Percentiles rank a stretch among this genome's conserved stretches.
Evolutionary conservation across 2,113 vertebrate species (phyloP).

Genomic region (Planiliza haematocheilus): DNA sequence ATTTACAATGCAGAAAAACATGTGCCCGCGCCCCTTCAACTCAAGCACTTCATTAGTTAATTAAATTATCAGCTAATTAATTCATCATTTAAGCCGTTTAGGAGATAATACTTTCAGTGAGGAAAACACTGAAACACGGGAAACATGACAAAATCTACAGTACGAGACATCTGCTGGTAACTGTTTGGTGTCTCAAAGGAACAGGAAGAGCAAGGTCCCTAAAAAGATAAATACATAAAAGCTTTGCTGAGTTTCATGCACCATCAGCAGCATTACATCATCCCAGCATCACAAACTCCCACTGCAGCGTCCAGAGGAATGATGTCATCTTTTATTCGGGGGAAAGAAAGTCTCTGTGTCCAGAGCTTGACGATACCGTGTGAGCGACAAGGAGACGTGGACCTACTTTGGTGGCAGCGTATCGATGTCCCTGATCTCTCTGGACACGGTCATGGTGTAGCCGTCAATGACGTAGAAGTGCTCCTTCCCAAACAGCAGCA

Average conservation of each 20-base stretch:
- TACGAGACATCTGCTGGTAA: slow-evolving; percentile 26
- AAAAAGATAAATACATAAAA: slow-evolving; percentile 23
- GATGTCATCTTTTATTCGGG: slow-evolving; percentile 52
- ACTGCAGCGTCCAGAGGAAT: slow-evolving; percentile 52
- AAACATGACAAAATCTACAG: not conserved
- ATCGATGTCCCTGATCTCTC: slow-evolving; percentile 98
- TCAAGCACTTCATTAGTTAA: too few relatives aligned
- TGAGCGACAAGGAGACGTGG: not conserved
- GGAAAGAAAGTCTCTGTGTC: not conserved
- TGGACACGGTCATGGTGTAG: slow-evolving; percentile 96
- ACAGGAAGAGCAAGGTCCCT: not conserved
- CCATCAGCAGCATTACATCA: slow-evolving; percentile 64
- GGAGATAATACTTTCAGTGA: too few relatives aligned
- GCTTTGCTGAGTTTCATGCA: slow-evolving; percentile 45
- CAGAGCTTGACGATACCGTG: not conserved
- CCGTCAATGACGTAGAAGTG: slow-evolving; percentile 99
- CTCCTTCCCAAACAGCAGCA: slow-evolving; percentile 98
- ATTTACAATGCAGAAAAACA: too few relatives aligned
- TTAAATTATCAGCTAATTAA: not conserved
- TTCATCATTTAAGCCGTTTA: not conserved
- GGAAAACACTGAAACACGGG: not conserved
- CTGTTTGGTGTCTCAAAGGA: slow-evolving; percentile 22
- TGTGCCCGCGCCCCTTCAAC: too few relatives aligned
- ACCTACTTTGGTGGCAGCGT: slow-evolving; percentile 94
- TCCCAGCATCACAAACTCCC: slow-evolving; percentile 35